These are phyloP conservation scores for Achroia grisella DNA, from an alignment of 1,140 invertebrate species.

Conservation along the genomic window DNA sequence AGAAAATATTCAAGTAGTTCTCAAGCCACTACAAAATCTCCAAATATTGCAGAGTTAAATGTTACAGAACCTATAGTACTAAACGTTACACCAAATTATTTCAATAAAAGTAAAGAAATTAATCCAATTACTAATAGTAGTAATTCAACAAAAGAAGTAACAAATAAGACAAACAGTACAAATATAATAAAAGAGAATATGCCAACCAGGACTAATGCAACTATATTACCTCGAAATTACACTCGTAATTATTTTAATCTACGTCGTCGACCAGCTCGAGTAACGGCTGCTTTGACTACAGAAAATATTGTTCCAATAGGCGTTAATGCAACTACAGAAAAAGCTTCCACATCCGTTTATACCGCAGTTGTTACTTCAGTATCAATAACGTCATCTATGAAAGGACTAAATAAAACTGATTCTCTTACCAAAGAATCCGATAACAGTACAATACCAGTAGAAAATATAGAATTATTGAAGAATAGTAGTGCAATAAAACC, in stretches of 20 bases:
- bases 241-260: slow-evolving; percentile 56
- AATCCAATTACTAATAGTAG: slow-evolving; percentile 19
- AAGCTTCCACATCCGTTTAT: slow-evolving; percentile 62
- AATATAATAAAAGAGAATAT: slow-evolving; percentile 22
- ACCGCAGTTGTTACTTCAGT: slow-evolving; percentile 72
- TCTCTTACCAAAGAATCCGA: slow-evolving; percentile 23
- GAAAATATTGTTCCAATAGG: slow-evolving; percentile 28
- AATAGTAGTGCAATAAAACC: slow-evolving; percentile 28
- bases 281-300: slow-evolving; percentile 39
- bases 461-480: slow-evolving; percentile 18
- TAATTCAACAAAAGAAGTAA: slow-evolving; percentile 16
- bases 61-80: slow-evolving; percentile 37
- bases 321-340: slow-evolving; percentile 51
- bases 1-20: slow-evolving; percentile 58
- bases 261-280: slow-evolving; percentile 44
- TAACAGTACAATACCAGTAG: slow-evolving; percentile 28
- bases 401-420: slow-evolving; percentile 64
- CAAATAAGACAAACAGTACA: slow-evolving; percentile 14
- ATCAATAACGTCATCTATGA: slow-evolving; percentile 68
- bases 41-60: slow-evolving; percentile 33
- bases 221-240: slow-evolving; percentile 38
- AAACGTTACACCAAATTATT: slow-evolving; percentile 29
- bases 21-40: slow-evolving; percentile 37
- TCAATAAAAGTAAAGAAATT: slow-evolving; percentile 32
- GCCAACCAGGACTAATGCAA: slow-evolving; percentile 27